Evolutionary conservation across 2,113 vertebrate genomes (phyloP), one percentile per base, ranked within the genome.

Genomic region (Balaenoptera acutorostrata): DNA sequence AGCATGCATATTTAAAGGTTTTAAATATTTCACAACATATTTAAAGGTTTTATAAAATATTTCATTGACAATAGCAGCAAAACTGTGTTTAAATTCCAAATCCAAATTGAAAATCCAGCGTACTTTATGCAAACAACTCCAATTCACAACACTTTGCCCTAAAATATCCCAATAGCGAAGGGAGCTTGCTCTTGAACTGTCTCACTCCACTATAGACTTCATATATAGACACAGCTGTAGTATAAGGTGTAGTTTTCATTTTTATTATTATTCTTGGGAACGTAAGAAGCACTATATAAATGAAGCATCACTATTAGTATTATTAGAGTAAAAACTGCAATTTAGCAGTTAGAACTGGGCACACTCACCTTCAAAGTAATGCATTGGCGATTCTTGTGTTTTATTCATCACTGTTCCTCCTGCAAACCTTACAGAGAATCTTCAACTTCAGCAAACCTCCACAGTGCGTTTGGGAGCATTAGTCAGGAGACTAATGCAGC

Each of bases 361-460:
- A 72, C 31, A 5, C 46, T 78, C 2, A 12, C 85, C 71, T 96
- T 87, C 17, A n/a, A n/a, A 96, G 74, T 72, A 59, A 92, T 68
- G 18, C 69, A 15, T 15, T 71, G 86, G 36, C 83, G 72, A 88
- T 88, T 88, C 89, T 66, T 96, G 88, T 78, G 57, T 95, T 95
- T 97, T 97, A 92, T 92, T 97, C 89, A 93, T 92, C 20, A 5
- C 59, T 0, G 0, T 68, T 91, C 52, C n/a, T 69, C 12, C 68
- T 59, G 69, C 82, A 94, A 46, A 88, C 82, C 39, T 83, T 5
- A 6, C 80, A 78, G 74, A 83, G 86, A 92, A 83, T 63, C 72
- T 86, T 95, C 44, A 69, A 4, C 93, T 96, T 93, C 91, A 97
- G 86, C 95, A 95, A 39, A 78, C 93, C 88, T 96, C 10, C 0